Evolutionary conservation across 2,113 vertebrate genomes (phyloP).

Genomic region (Emydocephalus ijimae): DNA sequence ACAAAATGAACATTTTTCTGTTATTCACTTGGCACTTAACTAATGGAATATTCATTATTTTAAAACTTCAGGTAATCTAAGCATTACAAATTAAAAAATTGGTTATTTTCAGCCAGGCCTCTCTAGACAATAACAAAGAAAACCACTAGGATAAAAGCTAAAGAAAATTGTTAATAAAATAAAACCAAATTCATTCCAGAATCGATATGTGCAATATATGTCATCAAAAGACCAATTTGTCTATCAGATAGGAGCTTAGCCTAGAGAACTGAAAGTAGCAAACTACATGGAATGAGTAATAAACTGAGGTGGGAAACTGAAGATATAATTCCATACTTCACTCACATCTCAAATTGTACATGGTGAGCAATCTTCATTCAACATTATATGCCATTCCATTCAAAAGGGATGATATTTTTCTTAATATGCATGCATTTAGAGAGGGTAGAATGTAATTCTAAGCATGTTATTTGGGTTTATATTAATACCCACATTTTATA

Average conservation of each 20-base stretch:
- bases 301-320: neutral
- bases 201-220: neutral
- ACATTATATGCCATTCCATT: neutral
- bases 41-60: neutral
- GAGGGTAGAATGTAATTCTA: neutral
- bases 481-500: neutral
- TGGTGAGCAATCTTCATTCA: neutral
- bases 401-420: neutral
- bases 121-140: neutral
- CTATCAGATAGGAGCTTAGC: neutral
- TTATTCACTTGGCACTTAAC: neutral
- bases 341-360: neutral
- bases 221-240: neutral
- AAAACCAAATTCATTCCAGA: neutral
- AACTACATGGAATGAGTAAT: neutral
- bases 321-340: neutral
- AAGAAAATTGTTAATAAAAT: neutral
- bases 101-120: neutral
- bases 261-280: neutral
- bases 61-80: neutral
- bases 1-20: conserved; percentile 1
- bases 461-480: neutral
- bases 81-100: neutral
- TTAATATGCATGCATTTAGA: neutral
- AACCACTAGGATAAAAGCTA: neutral